These are phyloP conservation scores for Chondrilla cf. caribensis DNA, from an alignment of 37 sponge, comb jelly and placozoan genomes.

Conservation along the genomic window DNA sequence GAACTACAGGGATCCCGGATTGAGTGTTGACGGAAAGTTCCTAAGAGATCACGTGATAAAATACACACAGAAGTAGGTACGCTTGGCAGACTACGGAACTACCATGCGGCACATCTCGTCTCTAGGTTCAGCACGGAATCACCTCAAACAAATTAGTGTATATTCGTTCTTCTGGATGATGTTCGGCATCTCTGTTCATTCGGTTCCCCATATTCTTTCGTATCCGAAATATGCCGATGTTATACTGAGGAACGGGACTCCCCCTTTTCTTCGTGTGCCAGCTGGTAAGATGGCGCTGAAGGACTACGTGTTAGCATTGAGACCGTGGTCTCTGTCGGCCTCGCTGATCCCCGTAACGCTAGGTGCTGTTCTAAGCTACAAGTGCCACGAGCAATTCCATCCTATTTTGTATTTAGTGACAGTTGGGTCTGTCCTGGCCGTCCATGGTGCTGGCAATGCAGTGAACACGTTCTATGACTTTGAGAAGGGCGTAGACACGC, in stretches of 20 bases:
- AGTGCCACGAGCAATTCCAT: conserved; percentile 24
- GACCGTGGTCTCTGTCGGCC: conserved; percentile 75
- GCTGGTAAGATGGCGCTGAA: conserved; percentile 12
- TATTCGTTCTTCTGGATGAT: neutral
- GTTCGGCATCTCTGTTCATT: neutral
- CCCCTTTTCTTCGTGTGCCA: too few relatives aligned
- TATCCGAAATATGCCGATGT: too few relatives aligned
- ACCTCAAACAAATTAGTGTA: conserved; percentile 8
- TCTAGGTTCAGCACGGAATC: too few relatives aligned
- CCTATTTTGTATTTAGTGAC: conserved; percentile 35
- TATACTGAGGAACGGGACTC: too few relatives aligned
- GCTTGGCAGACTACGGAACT: too few relatives aligned
- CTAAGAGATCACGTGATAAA: neutral
- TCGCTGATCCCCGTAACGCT: conserved; percentile 75
- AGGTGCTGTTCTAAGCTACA: conserved; percentile 69
- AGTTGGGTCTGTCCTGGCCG: conserved; percentile 50
- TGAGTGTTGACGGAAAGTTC: conserved; percentile 11
- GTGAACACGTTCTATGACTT: conserved; percentile 86
- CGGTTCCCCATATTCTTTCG: neutral
- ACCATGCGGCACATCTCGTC: too few relatives aligned
- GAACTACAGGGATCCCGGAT: neutral
- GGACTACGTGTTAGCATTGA: conserved; percentile 47
- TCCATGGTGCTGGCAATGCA: conserved; percentile 86
- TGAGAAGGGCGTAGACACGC: conserved; percentile 49
- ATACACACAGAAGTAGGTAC: too few relatives aligned